Evolutionary conservation across 2,797 vertebrate genomes (phyloP).

Genomic region (Monodelphis domestica): DNA sequence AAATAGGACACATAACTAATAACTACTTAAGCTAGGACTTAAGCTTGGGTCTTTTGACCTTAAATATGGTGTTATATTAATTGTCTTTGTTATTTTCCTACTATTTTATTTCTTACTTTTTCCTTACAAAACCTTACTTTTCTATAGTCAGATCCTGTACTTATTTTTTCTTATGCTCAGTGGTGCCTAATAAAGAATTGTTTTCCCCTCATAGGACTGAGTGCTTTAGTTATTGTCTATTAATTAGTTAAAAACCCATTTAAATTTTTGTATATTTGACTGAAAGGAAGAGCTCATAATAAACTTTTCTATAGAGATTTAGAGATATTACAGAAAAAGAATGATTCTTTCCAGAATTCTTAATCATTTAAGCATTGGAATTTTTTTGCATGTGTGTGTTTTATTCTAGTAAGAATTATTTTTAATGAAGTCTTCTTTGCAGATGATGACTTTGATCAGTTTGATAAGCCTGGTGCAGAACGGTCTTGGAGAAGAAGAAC

Average conservation of each 20-base stretch:
- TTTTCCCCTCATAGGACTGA: background rate
- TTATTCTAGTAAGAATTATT: constrained; percentile 60
- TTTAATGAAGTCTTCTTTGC: constrained; percentile 70
- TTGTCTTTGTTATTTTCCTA: background rate
- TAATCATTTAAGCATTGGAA: background rate
- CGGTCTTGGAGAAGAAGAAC: constrained; percentile 95
- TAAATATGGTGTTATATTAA: background rate
- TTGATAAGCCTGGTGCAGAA: constrained; percentile 97
- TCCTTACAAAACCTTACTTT: background rate
- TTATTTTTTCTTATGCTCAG: background rate
- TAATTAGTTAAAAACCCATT: background rate
- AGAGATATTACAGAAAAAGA: constrained; percentile 4
- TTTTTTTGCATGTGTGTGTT: constrained; percentile 28
- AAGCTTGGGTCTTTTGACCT: background rate
- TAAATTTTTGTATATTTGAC: background rate
- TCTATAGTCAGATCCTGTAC: background rate
- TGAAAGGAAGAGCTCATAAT: background rate
- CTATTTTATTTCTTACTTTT: background rate
- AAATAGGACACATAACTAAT: background rate
- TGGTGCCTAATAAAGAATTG: background rate
- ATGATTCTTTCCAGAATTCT: background rate
- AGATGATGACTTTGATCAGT: constrained; percentile 97
- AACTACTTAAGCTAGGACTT: background rate
- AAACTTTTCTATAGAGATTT: background rate
- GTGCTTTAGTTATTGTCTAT: background rate